These are phyloP conservation scores for Drosophila demipolita DNA, from an alignment of 2,888 invertebrate genomes.

Conservation along the genomic window DNA sequence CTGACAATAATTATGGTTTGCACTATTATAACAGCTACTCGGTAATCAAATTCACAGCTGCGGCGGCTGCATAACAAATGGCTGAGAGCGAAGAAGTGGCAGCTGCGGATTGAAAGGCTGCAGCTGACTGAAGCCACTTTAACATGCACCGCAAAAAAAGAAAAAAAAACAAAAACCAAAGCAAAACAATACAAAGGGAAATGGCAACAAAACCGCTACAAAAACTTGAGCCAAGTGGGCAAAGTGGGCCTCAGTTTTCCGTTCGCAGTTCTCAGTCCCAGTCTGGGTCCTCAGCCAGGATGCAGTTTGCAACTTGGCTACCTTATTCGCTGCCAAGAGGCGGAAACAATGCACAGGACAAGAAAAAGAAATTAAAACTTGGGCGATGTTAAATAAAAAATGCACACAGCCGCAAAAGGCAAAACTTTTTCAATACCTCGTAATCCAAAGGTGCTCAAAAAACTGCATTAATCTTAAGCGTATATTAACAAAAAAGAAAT, in stretches of 20 bases:
- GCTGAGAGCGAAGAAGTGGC: constrained; percentile 20
- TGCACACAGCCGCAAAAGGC: constrained; percentile 39
- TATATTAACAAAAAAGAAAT: background rate
- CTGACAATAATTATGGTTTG: constrained; percentile 70
- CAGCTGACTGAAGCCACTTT: constrained; percentile 57
- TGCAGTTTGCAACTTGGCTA: constrained; percentile 30
- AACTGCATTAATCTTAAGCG: constrained; percentile 20
- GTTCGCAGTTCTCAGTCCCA: constrained; percentile 5
- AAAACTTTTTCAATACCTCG: constrained; percentile 56
- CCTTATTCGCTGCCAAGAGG: constrained; percentile 47
- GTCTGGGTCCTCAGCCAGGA: constrained; percentile 19
- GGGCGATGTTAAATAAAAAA: constrained; percentile 68
- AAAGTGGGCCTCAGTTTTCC: constrained; percentile 13
- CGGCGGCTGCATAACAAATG: constrained; percentile 27
- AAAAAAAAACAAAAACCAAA: constrained; percentile 12
- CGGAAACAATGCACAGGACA: constrained; percentile 64
- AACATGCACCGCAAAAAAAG: constrained; percentile 61
- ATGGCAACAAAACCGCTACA: constrained; percentile 66
- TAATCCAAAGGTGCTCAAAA: constrained; percentile 17
- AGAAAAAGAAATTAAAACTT: constrained; percentile 76
- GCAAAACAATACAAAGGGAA: constrained; percentile 63
- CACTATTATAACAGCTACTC: constrained; percentile 36
- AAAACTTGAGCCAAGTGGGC: constrained; percentile 66
- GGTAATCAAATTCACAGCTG: constrained; percentile 68
- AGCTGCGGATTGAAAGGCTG: constrained; percentile 28